Conservation (phyloP, 2,113 vertebrate genomes). For the Chrysochloris asiatica region DNA sequence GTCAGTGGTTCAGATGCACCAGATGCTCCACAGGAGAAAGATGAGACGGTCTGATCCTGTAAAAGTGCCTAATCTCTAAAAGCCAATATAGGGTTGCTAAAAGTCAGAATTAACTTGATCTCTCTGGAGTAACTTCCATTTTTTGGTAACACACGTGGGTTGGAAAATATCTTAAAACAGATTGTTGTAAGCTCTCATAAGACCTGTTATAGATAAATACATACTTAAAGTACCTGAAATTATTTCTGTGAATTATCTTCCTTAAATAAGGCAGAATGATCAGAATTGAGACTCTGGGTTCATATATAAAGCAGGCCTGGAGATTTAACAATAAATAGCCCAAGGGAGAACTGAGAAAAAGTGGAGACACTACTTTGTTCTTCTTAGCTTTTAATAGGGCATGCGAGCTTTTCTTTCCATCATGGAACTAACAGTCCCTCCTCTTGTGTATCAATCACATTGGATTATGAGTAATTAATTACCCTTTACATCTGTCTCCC, state of each 20-base stretch:
- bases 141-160: neutral
- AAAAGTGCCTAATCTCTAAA: too few species aligned
- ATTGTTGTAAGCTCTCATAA: neutral
- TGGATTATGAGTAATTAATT: neutral
- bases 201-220: neutral
- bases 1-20: too few species aligned
- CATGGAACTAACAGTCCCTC: neutral
- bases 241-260: constrained; percentile 15
- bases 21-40: too few species aligned
- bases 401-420: neutral
- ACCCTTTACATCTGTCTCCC: neutral
- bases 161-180: constrained; percentile 21
- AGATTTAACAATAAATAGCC: neutral
- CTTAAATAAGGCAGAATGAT: neutral
- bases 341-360: neutral
- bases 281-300: neutral
- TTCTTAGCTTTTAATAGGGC: neutral
- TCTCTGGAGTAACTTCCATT: neutral
- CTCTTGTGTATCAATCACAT: neutral
- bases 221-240: neutral
- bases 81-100: too few species aligned
- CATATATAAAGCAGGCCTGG: neutral
- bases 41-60: too few species aligned
- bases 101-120: too few species aligned
- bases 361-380: neutral